Evolutionary conservation across 2,797 vertebrate species (phyloP), one percentile per base, ranked within the genome.

Genomic region (Spinibarbus caldwelli): DNA sequence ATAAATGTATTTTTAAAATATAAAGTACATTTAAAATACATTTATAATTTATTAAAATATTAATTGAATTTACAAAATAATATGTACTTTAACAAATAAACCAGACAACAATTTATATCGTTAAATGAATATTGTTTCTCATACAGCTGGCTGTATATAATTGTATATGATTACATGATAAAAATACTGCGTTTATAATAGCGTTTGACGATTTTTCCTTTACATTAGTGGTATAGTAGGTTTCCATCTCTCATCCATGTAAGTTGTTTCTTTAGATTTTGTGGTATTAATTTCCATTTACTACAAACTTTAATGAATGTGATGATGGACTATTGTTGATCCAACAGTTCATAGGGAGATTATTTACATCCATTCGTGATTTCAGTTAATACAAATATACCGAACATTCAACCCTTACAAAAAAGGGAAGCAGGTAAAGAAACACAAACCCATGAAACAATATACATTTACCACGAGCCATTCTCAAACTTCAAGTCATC

Each of bases 361-460:
- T 82, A 70, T 82, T 78, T 82, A 57, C 49, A 59, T 78, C 31
- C 10, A 77, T 68, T 64, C 8, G 17, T 64, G 34, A 76, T 68
- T 70, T 43, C 78, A 68, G 45, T 15, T 70, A 90, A 86, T 59
- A 38, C 59, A 78, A 80, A 83, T 77, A 85, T 66, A 45, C 12
- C 49, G 36, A 52, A 83, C 38, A 38, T 10, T 34, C 52, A 45
- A 47, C 19, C 19, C 52, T 26, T 7, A 5, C 38, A 54, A 71
- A 59, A 76, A 83, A 82, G 66, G 59, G 3, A 21, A n/a, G 38
- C 26, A 19, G 29, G 29, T 54, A 15, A 45, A 67, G 78, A 85
- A 86, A 86, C 75, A 26, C n/a, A 59, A 80, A 19, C 49, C 54
- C 62, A 38, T 66, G 71, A 67, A 86, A 86, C 66, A 83, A 86